Evolutionary conservation across 2,888 invertebrate genomes (phyloP), one percentile per base, ranked within the genome.

Genomic region (Epistrophella euchroma): DNA sequence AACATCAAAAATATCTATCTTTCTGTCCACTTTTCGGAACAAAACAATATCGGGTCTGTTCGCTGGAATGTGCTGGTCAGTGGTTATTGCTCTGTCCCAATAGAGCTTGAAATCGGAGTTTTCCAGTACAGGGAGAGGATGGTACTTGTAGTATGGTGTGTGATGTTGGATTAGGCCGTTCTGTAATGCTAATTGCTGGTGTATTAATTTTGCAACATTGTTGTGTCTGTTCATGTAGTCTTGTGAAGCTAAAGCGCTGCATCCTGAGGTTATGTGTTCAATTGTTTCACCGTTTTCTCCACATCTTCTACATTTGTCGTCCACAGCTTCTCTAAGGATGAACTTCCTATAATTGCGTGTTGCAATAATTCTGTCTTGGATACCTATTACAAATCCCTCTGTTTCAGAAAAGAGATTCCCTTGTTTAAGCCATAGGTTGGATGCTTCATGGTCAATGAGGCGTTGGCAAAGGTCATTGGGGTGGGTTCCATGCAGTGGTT

Each of bases 401-500:
- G 25, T 25, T 25, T 2, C 25, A 25, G 25, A 25, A 4, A 25
- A 25, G 4, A 25, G 25, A 3, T 25, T 25, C 6, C 28, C 28
- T 28, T 28, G 28, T 28, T 28, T 28, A 28, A 28, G 28, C 28
- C 28, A 28, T 5, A 28, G 6, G 28, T 28, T 28, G 28, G 28
- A 28, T 28, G 28, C 28, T 6, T 28, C 28, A 5, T 28, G 4
- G 6, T 28, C 28, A 28, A 73, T 32, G 28, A 35, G 45, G 1
- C 19, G 4, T 43, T 43, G 9, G 25, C 32, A 13, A 4, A 62
- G 15, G 5, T 52, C 52, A 19, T 74, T 47, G 3, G 62, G 73
- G n/a, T 72, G 47, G 43, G 15, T 45, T 45, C 58, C 56, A 10
- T 72, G 58, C n/a, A 72, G 11, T 19, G 58, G 15, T 19, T 72